Base-by-base conservation (phyloP, 2,888 invertebrate genomes). In the Adela reaumurella region DNA sequence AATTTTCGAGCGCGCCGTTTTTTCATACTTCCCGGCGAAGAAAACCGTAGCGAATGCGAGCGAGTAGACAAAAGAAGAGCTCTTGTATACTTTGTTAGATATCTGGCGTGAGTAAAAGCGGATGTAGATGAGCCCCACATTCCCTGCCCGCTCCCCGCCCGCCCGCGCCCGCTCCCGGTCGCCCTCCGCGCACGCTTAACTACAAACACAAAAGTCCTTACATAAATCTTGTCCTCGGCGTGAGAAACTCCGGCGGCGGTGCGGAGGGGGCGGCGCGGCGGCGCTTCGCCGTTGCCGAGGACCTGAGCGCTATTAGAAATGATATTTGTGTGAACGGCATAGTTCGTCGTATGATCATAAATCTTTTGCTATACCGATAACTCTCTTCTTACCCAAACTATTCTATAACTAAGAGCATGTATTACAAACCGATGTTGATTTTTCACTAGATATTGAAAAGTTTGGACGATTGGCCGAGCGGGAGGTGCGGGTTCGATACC, bases 161-260 rank as follows among this genome's bases (percentile, higher is more conserved):
- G 42, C 29, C 48, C 49, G 35, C 24, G 35, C 48, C 5, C 42
- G 42, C 43, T 17, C 63, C 58, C 62, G 58, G 56, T 57, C 62
- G 65, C 65, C 47, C 47, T 44, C 45, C 46, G 52, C 46, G 51
- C 52, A 52, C 54, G 54, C 67, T 69, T 74, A 74, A 78, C 76
- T 70, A 68, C 70, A 76, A 78, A 78, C 72, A 76, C 70, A 73
- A 76, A 77, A 78, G 73, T 79, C 74, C 71, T 70, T 68, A 71
- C 74, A 78, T 78, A 78, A 78, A 79, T 79, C 77, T 78, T 76
- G 69, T 70, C 70, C 64, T 64, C 59, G 49, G 47, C 49, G 63
- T 61, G 67, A 62, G 60, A 68, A 47, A 66, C 66, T 69, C 66
- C 62, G 60, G 61, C 62, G 68, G 53, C 29, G 35, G 66, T 67